Evolutionary conservation across 2,888 invertebrate species (phyloP).

Genomic region (Synanthedon vespiformis): DNA sequence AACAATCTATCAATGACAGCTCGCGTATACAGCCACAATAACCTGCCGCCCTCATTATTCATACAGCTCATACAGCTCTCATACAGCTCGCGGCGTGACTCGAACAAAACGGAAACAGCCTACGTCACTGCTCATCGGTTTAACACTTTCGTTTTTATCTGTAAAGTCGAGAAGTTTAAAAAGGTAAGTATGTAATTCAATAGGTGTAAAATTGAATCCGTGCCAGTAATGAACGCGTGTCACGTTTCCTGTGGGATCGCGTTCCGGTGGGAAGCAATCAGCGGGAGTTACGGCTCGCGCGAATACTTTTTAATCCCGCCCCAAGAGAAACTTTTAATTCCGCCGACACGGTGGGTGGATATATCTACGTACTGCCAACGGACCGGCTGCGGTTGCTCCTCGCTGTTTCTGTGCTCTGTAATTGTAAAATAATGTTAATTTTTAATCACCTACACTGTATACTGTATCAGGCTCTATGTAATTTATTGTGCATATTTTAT

Average conservation of each 20-base stretch:
- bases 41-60: neutral
- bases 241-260: neutral
- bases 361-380: slow-evolving; percentile 1
- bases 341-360: slow-evolving; percentile 9
- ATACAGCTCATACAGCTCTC: neutral
- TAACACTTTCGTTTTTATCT: neutral
- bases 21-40: slow-evolving; percentile 1
- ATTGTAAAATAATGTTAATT: no score
- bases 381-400: no score
- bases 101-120: neutral
- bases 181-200: no score
- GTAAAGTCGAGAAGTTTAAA: no score
- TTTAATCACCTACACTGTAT: no score
- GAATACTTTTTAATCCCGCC: slow-evolving; percentile 24
- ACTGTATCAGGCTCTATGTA: no score
- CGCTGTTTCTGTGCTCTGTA: no score
- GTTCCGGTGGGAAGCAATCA: slow-evolving; percentile 11
- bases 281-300: slow-evolving; percentile 13
- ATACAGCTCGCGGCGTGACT: neutral
- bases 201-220: neutral
- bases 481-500: no score
- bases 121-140: neutral
- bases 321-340: slow-evolving; percentile 29
- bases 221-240: neutral
- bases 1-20: slow-evolving; percentile 3